A percentile compares a stretch with the other conserved stretches of the same genome.
Evolutionary conservation across 2,113 vertebrate species (phyloP).

Genomic region (Ochotona curzoniae): DNA sequence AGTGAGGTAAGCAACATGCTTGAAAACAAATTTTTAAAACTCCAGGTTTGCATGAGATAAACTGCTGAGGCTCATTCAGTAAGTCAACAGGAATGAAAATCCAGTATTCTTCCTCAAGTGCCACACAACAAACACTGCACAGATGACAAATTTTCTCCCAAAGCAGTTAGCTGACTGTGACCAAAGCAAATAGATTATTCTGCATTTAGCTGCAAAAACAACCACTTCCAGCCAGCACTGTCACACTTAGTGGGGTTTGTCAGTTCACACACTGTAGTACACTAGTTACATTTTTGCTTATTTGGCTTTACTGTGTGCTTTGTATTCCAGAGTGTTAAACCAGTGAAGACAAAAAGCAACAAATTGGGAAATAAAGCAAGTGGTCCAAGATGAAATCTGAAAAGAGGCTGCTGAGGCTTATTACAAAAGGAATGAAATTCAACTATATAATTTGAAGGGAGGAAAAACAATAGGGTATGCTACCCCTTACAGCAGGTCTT

Average conservation of each 20-base stretch:
- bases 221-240: neutral
- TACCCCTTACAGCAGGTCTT: slow-evolving; percentile 22
- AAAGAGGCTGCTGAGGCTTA: slow-evolving; percentile 54
- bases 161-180: neutral
- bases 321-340: neutral
- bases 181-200: slow-evolving; percentile 29
- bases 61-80: neutral
- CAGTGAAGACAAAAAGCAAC: slow-evolving; percentile 45
- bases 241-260: slow-evolving; percentile 28
- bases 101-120: neutral
- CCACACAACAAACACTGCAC: neutral
- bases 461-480: neutral
- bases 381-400: slow-evolving; percentile 15
- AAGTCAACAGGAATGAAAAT: neutral
- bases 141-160: slow-evolving; percentile 5
- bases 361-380: slow-evolving; percentile 54
- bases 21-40: slow-evolving; percentile 9
- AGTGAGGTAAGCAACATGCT: neutral
- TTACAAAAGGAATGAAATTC: slow-evolving; percentile 50
- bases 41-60: neutral
- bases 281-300: slow-evolving; percentile 35
- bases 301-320: slow-evolving; percentile 31
- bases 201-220: slow-evolving; percentile 14
- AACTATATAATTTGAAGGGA: slow-evolving; percentile 27
- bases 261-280: neutral